Base-by-base conservation (phyloP, 2,797 vertebrate species). In the Darevskia nairensis region DNA sequence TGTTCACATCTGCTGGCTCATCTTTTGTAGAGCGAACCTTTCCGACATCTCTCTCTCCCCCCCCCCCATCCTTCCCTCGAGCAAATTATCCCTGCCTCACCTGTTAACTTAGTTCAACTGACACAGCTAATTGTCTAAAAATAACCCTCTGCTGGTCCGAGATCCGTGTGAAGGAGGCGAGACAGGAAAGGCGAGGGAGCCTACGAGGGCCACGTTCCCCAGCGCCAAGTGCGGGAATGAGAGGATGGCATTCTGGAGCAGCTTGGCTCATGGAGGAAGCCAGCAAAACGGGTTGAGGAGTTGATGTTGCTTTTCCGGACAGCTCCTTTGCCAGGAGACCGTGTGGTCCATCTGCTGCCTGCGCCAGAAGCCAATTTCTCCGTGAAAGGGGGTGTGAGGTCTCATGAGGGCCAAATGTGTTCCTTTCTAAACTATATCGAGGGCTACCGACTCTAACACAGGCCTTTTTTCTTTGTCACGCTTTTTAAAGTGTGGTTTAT, bases 351-450 rank as follows among this genome's bases (percentile, higher is more conserved):
- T 72, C 77, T 80, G 46, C 59, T 19, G 77, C 50, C 25, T 1
- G 25, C 1, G 27, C 4, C 1, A 25, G 68, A 7, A 3, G 0
- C 46, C 23, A 4, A 2, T 4, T 8, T 69, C 76, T 15, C 44
- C 7, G 6, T 7, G 1, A 21, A 9, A 4, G 4, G 1, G 11
- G 39, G 35, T 19, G 6, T 19, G 13, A 13, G 1, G 1, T n/a
- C 10, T 8, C 25, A 4, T 39, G 55, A 2, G 72, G 1, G 13
- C 8, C 25, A n/a, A 2, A 11, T 59, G 1, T 1, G 1, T 3
- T 3, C 2, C 35, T 41, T 44, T 74, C 27, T 32, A 32, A 25
- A 35, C 29, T 21, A 50, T n/a, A 44, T 39, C 1, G 13, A 32
- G 9, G 17, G n/a, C 69, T 17, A 32, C 2, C 19, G 1, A 17